Conservation (phyloP, 2,888 invertebrate genomes). For the Rotaria socialis region DNA sequence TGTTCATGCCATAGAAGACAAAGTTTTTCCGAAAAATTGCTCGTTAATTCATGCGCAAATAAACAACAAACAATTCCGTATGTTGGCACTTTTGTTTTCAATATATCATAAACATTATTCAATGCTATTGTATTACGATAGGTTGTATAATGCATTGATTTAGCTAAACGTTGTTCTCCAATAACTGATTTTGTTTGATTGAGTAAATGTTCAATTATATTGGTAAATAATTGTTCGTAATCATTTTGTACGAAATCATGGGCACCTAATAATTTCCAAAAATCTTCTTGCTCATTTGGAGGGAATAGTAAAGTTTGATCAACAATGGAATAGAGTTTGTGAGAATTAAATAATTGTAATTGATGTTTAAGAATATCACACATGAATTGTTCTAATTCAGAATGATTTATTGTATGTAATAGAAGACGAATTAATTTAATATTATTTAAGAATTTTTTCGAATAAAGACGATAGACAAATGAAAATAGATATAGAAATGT, state of each 20-base stretch:
- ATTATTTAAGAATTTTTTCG: conserved; percentile 20
- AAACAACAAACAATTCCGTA: conserved; percentile 36
- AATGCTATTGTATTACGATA: conserved; percentile 34
- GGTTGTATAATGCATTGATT: background rate
- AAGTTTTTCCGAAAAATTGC: background rate
- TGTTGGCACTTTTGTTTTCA: conserved; percentile 3
- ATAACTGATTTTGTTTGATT: background rate
- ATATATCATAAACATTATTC: conserved; percentile 11
- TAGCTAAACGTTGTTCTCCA: background rate
- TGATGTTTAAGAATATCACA: background rate
- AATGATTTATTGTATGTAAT: conserved; percentile 7
- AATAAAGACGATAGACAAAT: conserved; percentile 2
- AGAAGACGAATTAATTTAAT: conserved; percentile 29
- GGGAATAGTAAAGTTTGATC: conserved; percentile 24
- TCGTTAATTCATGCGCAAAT: conserved; percentile 24
- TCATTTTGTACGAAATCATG: conserved; percentile 27
- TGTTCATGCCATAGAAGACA: conserved; percentile 21
- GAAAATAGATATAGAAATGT: conserved; percentile 7
- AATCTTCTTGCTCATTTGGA: background rate
- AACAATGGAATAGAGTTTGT: background rate
- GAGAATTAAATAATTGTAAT: conserved; percentile 18
- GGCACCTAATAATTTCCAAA: conserved; percentile 4
- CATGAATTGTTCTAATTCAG: background rate
- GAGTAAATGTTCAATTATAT: conserved; percentile 20
- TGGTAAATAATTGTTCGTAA: conserved; percentile 31